A percentile compares a stretch with the other conserved stretches of the same genome.
Conservation (phyloP, 2,797 vertebrate genomes). For the Silurus lanzhouensis region DNA sequence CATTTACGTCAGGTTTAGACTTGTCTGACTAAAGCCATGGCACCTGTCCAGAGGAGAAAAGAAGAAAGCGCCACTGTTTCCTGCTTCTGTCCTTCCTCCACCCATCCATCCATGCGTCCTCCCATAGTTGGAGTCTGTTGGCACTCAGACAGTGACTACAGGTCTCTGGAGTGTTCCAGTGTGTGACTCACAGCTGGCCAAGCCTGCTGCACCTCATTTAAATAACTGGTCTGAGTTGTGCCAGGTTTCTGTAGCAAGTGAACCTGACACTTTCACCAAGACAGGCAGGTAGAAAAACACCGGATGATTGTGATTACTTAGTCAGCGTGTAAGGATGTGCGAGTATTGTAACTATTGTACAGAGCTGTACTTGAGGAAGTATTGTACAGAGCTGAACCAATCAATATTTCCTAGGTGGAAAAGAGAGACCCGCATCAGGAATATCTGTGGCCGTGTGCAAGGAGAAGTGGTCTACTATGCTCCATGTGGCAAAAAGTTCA, state of each 20-base stretch:
- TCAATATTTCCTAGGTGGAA: constrained; percentile 80
- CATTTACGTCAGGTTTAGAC: constrained; percentile 13
- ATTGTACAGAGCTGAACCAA: background rate
- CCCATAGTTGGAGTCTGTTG: constrained; percentile 9
- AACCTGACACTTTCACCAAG: background rate
- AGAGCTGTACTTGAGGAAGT: too few relatives aligned
- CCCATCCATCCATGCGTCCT: constrained; percentile 4
- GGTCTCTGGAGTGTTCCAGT: constrained; percentile 26
- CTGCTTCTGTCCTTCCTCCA: constrained; percentile 28
- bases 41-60: constrained; percentile 29
- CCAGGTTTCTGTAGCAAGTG: background rate
- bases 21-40: constrained; percentile 29
- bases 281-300: constrained; percentile 1
- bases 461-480: constrained; percentile 92
- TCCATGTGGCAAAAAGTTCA: constrained; percentile 93
- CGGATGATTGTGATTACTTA: background rate
- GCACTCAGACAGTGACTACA: constrained; percentile 24
- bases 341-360: background rate
- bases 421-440: constrained; percentile 89
- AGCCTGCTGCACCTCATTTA: constrained; percentile 35
- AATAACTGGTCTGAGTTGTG: constrained; percentile 30
- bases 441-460: constrained; percentile 83
- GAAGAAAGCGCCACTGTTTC: constrained; percentile 1
- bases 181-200: constrained; percentile 42
- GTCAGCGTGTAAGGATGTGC: constrained; percentile 15